Conservation (phyloP, 2,888 invertebrate genomes). For the Cerastis leucographa region DNA sequence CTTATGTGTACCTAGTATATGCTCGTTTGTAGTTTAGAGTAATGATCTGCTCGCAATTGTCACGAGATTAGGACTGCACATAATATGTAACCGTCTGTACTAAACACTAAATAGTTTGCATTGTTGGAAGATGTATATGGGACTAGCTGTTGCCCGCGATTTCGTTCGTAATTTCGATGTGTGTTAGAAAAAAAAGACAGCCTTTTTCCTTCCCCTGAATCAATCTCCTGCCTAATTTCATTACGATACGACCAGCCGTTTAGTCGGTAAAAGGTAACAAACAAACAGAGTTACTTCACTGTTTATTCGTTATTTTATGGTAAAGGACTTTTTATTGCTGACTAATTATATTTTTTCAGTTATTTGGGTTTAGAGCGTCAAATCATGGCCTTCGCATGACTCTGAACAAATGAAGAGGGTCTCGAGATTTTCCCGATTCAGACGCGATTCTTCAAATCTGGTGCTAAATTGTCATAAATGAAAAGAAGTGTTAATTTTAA, state of each 20-base stretch:
- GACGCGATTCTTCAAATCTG: background rate
- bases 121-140: slow-evolving; percentile 2
- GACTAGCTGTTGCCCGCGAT: no score
- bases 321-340: background rate
- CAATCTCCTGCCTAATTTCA: no score
- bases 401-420: background rate
- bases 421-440: background rate
- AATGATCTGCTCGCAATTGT: slow-evolving; percentile 40
- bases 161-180: no score
- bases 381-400: background rate
- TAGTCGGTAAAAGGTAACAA: no score
- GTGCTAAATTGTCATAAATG: background rate
- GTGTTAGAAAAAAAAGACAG: no score
- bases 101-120: background rate
- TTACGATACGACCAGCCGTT: no score
- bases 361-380: background rate
- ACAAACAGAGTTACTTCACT: background rate
- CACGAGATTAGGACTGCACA: slow-evolving; percentile 17
- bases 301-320: background rate
- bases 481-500: background rate
- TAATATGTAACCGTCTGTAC: slow-evolving; percentile 3
- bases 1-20: background rate
- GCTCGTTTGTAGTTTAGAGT: slow-evolving; percentile 8
- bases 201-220: no score
- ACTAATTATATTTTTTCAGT: background rate